phyloP scores from a whole-genome alignment of 2,888 invertebrate genomes.

The Torymus auratus region DNA sequence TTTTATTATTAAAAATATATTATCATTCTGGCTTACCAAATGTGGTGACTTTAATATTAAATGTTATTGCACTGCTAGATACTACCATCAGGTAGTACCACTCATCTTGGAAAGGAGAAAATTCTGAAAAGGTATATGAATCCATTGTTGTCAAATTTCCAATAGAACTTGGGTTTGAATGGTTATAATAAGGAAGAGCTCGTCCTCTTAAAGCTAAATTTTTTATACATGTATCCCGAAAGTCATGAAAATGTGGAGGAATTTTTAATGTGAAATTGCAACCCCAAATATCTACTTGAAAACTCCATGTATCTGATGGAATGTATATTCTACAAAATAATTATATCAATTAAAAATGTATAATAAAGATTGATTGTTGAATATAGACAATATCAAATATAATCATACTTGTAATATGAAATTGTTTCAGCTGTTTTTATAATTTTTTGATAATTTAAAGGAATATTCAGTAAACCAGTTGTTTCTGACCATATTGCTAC shows the following conservation, averaged over 20 bases:
- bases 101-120: slow-evolving; percentile 76
- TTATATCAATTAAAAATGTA: not conserved
- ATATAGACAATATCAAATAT: not conserved
- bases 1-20: not conserved
- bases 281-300: slow-evolving; percentile 74
- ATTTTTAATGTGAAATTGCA: slow-evolving; percentile 72
- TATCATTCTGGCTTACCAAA: slow-evolving; percentile 65
- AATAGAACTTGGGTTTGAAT: slow-evolving; percentile 63
- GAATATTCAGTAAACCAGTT: slow-evolving; percentile 74
- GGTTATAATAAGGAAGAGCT: slow-evolving; percentile 73
- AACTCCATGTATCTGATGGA: slow-evolving; percentile 76
- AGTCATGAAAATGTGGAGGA: slow-evolving; percentile 61
- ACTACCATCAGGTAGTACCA: slow-evolving; percentile 77
- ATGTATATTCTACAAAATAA: slow-evolving; percentile 74
- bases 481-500: slow-evolving; percentile 77
- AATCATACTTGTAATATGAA: slow-evolving; percentile 77
- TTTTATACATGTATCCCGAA: slow-evolving; percentile 70
- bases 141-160: slow-evolving; percentile 69
- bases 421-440: slow-evolving; percentile 73
- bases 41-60: slow-evolving; percentile 73
- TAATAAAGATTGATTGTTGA: not conserved
- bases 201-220: slow-evolving; percentile 73
- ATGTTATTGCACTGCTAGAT: slow-evolving; percentile 74
- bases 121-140: slow-evolving; percentile 73
- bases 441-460: slow-evolving; percentile 71